phyloP scores from a whole-genome alignment of 2,797 vertebrate species.

The Aulostomus chinensis region DNA sequence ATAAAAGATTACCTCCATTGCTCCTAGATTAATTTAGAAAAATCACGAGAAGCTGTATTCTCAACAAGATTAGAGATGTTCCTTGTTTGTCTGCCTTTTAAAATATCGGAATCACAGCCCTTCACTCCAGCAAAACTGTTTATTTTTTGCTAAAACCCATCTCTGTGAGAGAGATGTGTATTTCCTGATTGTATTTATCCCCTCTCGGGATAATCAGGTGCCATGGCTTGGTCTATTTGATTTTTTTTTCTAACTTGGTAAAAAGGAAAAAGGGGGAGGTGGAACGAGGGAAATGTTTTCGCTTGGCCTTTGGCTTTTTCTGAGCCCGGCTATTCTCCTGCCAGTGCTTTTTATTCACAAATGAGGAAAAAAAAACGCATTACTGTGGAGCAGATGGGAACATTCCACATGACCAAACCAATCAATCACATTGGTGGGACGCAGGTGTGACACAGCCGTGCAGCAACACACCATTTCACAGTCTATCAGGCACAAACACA shows the following conservation, averaged over 20 bases:
- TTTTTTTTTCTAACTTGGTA: slow-evolving; percentile 62
- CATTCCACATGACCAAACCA: slow-evolving; percentile 99
- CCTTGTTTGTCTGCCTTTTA: slow-evolving; percentile 28
- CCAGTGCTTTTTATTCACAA: slow-evolving; percentile 84
- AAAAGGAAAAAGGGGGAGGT: slow-evolving; percentile 53
- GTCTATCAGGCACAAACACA: slow-evolving; percentile 99
- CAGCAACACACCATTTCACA: slow-evolving; percentile 99
- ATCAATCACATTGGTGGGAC: slow-evolving; percentile 99
- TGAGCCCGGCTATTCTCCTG: slow-evolving; percentile 82
- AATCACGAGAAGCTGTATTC: not conserved
- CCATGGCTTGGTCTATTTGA: slow-evolving; percentile 57
- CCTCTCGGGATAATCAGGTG: slow-evolving; percentile 64
- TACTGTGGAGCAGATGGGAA: slow-evolving; percentile 99
- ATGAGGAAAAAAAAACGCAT: slow-evolving; percentile 88
- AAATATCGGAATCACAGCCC: slow-evolving; percentile 33
- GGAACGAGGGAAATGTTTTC: slow-evolving; percentile 71
- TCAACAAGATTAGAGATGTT: slow-evolving; percentile 48
- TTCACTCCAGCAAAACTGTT: slow-evolving; percentile 31
- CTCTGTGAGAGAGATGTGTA: slow-evolving; percentile 45
- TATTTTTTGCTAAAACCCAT: slow-evolving; percentile 40
- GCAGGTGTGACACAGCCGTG: slow-evolving; percentile 99
- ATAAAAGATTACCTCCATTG: slow-evolving; percentile 10
- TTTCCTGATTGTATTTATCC: slow-evolving; percentile 65
- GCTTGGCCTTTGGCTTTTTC: slow-evolving; percentile 81
- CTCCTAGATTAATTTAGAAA: slow-evolving; percentile 29